Evolutionary conservation across 2,113 vertebrate genomes (phyloP).

Genomic region (Clarias gariepinus): DNA sequence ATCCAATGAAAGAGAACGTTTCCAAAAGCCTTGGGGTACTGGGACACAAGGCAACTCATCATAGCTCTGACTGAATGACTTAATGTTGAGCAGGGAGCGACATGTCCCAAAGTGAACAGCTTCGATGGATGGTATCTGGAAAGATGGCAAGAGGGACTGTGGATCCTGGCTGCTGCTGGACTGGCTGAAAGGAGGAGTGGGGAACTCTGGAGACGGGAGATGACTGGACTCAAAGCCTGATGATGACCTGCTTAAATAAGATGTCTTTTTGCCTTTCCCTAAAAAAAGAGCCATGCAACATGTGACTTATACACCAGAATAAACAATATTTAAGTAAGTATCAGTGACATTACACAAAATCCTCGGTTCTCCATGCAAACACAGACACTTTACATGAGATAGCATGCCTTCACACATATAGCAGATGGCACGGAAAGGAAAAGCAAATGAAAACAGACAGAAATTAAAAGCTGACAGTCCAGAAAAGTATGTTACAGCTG

Average conservation of each 20-base stretch:
- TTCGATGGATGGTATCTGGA: conserved; percentile 49
- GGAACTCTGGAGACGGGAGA: conserved; percentile 71
- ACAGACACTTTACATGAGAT: conserved; percentile 11
- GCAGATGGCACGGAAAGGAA: conserved; percentile 26
- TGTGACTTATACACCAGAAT: conserved; percentile 28
- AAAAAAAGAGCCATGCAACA: conserved; percentile 69
- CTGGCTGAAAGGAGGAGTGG: conserved; percentile 66
- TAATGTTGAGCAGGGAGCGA: conserved; percentile 64
- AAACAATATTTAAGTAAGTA: conserved; percentile 14
- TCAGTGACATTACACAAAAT: not conserved
- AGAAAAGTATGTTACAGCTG: conserved; percentile 60
- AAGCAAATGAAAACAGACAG: conserved; percentile 41
- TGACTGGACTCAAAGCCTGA: conserved; percentile 74
- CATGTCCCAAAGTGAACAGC: conserved; percentile 55
- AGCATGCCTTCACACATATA: conserved; percentile 8
- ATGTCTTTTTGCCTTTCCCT: conserved; percentile 81
- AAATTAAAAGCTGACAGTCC: conserved; percentile 58
- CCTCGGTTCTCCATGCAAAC: conserved; percentile 31
- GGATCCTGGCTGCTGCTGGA: conserved; percentile 55
- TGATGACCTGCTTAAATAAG: conserved; percentile 72
- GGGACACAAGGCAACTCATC: conserved; percentile 68
- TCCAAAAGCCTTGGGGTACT: conserved; percentile 58
- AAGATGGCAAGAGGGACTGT: conserved; percentile 35
- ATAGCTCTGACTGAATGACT: conserved; percentile 76
- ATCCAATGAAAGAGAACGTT: conserved; percentile 77